Base-by-base conservation (phyloP, 2,113 vertebrate genomes). In the Centropus unirufus region DNA sequence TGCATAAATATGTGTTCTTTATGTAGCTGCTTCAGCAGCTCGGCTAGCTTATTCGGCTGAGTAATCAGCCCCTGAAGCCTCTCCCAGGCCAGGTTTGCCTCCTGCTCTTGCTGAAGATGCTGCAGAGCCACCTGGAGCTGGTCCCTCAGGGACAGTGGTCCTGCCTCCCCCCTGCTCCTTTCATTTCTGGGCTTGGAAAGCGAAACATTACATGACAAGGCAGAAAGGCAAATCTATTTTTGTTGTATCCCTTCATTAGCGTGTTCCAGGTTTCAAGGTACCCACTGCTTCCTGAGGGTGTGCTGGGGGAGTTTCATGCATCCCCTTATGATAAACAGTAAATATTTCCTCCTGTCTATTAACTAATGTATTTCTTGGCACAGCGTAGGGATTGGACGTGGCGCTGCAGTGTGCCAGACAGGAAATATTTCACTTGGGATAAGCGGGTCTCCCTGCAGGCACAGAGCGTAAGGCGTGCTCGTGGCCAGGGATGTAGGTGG, bases 391-490 rank as follows among this genome's bases (percentile, higher is more conserved):
- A 23, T 59, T 21, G 15, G 52, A 47, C 14, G 3, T 0, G 5
- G 49, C 51, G 20, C 57, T 36, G 23, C 73, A 30, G 39, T 6
- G 36, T 23, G 30, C 40, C 47, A 27, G 69, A 3, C 34, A 11
- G 40, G 49, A 67, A 80, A 49, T 20, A 6, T 24, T 83, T 87
- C 84, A n/a, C 51, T 40, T 26, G 29, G 26, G 62, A 36, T 36
- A 42, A 27, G 75, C 26, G 72, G 46, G 36, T 79, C 44, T 83
- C 64, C 32, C 27, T 27, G 66, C 11, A 54, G 67, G 27, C 27
- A 3, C 2, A 0, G 23, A 51, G 62, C 2, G 1, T 22, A 18
- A 39, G 23, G 16, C 1, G 0, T 30, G 59, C 49, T 73, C 52
- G 14, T 55, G 61, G 72, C 18, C 16, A 54, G 62, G 62, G 57